These are phyloP conservation scores for Tichodroma muraria DNA, from an alignment of 2,113 vertebrate species.

Conservation along the genomic window DNA sequence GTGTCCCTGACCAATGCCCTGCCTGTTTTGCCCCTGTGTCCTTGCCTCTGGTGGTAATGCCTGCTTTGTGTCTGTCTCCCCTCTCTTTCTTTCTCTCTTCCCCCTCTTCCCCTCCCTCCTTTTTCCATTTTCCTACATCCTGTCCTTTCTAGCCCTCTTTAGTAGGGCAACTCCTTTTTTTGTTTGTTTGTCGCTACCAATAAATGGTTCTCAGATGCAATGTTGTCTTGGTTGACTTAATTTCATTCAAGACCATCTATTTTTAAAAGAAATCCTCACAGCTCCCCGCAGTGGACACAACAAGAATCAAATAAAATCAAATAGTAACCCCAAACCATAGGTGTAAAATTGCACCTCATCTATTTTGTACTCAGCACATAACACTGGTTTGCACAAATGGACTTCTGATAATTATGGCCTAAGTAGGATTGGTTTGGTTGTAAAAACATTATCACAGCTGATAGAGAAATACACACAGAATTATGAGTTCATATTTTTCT, in stretches of 20 bases:
- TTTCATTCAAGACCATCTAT: background rate
- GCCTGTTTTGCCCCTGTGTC: background rate
- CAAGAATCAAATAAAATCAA: background rate
- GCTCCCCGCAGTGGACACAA: background rate
- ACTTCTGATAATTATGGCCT: background rate
- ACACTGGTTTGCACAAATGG: background rate
- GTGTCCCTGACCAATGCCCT: too few relatives aligned
- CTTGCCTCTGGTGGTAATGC: background rate
- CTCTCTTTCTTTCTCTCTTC: background rate
- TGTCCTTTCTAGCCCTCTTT: background rate
- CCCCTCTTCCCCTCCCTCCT: background rate
- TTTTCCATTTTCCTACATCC: background rate
- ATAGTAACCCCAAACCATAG: background rate
- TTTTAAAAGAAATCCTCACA: background rate
- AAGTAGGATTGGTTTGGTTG: background rate
- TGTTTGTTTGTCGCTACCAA: background rate
- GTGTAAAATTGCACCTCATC: background rate
- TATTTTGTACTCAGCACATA: background rate
- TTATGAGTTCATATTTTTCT: background rate
- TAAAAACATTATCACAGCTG: background rate
- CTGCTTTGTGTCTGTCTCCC: background rate
- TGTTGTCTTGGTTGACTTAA: background rate
- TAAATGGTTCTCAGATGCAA: background rate
- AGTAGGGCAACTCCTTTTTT: background rate
- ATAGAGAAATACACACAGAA: background rate